A percentile compares a stretch with the other conserved stretches of the same genome.
These are phyloP conservation scores for Eupithecia subfuscata DNA, from an alignment of 2,888 invertebrate species.

Conservation along the genomic window DNA sequence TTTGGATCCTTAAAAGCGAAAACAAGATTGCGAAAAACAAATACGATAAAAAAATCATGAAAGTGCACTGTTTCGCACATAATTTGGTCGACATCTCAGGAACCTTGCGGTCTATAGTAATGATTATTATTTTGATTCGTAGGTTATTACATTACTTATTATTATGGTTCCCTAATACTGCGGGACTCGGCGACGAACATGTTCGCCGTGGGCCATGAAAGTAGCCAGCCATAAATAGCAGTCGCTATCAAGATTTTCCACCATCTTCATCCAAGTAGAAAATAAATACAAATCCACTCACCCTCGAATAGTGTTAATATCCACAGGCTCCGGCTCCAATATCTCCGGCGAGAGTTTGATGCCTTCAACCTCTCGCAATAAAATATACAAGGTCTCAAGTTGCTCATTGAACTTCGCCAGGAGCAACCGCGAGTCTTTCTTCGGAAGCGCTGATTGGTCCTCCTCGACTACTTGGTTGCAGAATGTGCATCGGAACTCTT, in stretches of 20 bases:
- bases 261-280: not conserved
- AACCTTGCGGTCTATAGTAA: too few species aligned
- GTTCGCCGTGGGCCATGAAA: too few species aligned
- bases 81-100: too few species aligned
- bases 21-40: too few species aligned
- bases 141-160: too few species aligned
- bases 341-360: constrained; percentile 96
- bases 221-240: not conserved
- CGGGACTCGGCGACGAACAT: too few species aligned
- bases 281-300: constrained; percentile 15
- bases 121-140: too few species aligned
- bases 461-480: constrained; percentile 96
- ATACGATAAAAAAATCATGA: too few species aligned
- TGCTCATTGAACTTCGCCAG: constrained; percentile 97
- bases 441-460: constrained; percentile 96
- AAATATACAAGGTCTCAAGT: constrained; percentile 94
- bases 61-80: too few species aligned
- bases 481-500: constrained; percentile 95
- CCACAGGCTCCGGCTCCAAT: constrained; percentile 96
- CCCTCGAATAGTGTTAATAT: constrained; percentile 93
- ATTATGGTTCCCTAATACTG: too few species aligned
- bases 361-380: constrained; percentile 95
- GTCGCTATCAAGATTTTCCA: not conserved
- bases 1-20: too few species aligned
- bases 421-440: constrained; percentile 95